These are phyloP conservation scores for Diachasma alloeum DNA, from an alignment of 1,140 invertebrate genomes.

Conservation along the genomic window DNA sequence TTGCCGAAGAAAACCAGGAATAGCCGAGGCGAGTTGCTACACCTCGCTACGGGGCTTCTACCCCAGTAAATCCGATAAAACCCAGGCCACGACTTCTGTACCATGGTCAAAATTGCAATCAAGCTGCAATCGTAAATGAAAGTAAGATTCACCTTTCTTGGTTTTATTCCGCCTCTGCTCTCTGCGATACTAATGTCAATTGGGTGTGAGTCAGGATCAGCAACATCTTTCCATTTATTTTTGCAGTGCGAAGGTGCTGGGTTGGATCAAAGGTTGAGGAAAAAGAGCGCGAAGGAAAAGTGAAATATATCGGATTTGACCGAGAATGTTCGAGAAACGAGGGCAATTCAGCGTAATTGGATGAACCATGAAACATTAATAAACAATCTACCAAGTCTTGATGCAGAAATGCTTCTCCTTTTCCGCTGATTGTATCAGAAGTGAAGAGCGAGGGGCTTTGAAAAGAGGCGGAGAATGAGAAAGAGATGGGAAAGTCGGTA, in stretches of 20 bases:
- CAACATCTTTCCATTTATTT: background rate
- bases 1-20: background rate
- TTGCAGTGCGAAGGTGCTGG: background rate
- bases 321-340: background rate
- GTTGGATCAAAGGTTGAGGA: background rate
- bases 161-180: background rate
- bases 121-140: conserved; percentile 45
- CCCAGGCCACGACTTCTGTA: conserved; percentile 26
- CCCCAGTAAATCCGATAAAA: conserved; percentile 55
- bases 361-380: conserved; percentile 55
- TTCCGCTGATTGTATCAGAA: conserved; percentile 27
- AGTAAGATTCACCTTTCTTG: background rate
- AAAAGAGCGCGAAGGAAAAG: no score
- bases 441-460: background rate
- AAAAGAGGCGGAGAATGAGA: conserved; percentile 20
- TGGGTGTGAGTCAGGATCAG: background rate
- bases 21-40: background rate
- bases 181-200: background rate
- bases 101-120: conserved; percentile 53
- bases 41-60: conserved; percentile 4
- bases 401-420: conserved; percentile 22
- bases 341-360: conserved; percentile 44
- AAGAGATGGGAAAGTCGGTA: conserved; percentile 19
- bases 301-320: no score
- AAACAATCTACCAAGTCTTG: conserved; percentile 51